Base-by-base conservation (phyloP, 2,888 invertebrate species). In the Ornithoptera priamus region DNA sequence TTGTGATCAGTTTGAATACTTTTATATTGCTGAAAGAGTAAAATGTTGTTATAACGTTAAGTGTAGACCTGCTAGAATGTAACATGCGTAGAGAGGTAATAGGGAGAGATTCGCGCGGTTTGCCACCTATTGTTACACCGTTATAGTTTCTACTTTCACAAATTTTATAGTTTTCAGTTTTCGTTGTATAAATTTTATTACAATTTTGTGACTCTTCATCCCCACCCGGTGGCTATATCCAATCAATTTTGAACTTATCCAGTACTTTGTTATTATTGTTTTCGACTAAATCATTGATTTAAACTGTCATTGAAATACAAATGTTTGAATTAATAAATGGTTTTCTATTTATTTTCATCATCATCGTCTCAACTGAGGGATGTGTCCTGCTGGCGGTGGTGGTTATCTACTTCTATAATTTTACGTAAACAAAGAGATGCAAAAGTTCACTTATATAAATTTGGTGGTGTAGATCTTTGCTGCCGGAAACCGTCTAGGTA, bases 1-100 rank as follows among this genome's bases (percentile, higher is more conserved):
- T 85, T 92, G 91, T 92, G 92, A 92, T 92, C 89, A 85, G 90
- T 91, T 92, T 92, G 88, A 92, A 89, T 92, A 92, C 90, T 92
- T 92, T 92, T 92, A 91, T 91, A 91, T 87, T 90, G 89, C 89
- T 86, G 88, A 86, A 83, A 85, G 88, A 85, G 83, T 87, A 85
- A 85, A 86, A 81, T 84, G 85, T 86, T 87, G 83, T 84, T 80
- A 82, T 89, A 89, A 85, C 87, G 84, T 86, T 90, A 92, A 91
- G 90, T 81, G 82, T 92, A 92, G 92, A 90, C 85, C 81, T 90
- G 92, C 91, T 92, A 92, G 92, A 88, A 81, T 89, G 84, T 87
- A 84, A 76, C 80, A 83, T 88, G 89, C 86, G 88, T 86, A 84
- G 81, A 67, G 78, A 76, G 88, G 90, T 8, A 90, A 92, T 92